Percentiles rank a stretch among this genome's conserved stretches.
Evolutionary conservation across 2,113 vertebrate species (phyloP).

Genomic region (Cyprichromis sp.): DNA sequence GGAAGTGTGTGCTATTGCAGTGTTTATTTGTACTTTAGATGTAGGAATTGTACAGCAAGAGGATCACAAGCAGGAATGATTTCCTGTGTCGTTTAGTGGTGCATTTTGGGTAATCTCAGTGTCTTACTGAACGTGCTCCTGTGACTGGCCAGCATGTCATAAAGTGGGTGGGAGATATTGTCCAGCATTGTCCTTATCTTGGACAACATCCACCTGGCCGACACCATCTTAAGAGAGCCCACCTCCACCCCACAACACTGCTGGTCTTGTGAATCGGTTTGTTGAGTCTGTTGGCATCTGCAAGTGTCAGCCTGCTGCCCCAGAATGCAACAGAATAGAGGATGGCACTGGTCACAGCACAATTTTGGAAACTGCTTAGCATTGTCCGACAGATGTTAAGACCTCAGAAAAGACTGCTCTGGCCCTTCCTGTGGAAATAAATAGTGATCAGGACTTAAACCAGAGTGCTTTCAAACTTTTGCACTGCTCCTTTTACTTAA

Average conservation of each 20-base stretch:
- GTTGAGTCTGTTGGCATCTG: not conserved
- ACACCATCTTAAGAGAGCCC: not conserved
- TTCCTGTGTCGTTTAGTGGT: not conserved
- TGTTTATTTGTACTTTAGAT: not conserved
- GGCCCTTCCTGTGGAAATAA: not conserved
- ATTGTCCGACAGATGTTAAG: not conserved
- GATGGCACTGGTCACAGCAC: not conserved
- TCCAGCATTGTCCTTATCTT: not conserved
- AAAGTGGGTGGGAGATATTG: not conserved
- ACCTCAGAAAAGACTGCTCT: not conserved
- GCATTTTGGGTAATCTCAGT: not conserved
- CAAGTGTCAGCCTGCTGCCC: not conserved
- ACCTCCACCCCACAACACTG: not conserved
- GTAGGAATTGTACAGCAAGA: not conserved
- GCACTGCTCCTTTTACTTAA: not conserved
- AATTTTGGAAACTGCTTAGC: not conserved
- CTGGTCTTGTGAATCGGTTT: not conserved
- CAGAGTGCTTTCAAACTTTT: not conserved
- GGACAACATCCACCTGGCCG: not conserved
- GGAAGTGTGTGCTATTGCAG: not conserved
- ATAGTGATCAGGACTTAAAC: not conserved
- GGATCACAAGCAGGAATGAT: not conserved
- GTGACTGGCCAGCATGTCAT: not conserved
- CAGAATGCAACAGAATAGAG: not conserved
- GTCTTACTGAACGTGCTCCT: not conserved